These are phyloP conservation scores for Thera britannica DNA, from an alignment of 2,888 invertebrate genomes.

Conservation along the genomic window DNA sequence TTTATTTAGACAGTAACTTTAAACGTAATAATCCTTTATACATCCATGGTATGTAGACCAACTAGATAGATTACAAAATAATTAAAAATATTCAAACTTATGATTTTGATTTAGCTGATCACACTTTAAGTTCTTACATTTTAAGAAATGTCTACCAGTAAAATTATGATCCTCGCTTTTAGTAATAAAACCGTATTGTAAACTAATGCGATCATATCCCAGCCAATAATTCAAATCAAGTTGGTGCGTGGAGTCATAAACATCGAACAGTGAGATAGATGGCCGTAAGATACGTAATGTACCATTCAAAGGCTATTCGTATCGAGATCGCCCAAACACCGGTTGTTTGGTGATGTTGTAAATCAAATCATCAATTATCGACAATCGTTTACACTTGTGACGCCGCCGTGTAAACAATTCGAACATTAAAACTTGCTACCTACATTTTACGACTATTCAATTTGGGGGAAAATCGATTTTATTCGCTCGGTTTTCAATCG, in stretches of 20 bases:
- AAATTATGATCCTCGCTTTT: conserved; percentile 5
- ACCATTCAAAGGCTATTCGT: conserved; percentile 73
- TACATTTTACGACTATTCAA: conserved; percentile 80
- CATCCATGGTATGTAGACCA: no score
- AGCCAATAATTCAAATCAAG: conserved; percentile 39
- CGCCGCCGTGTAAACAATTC: conserved; percentile 83
- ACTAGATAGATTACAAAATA: no score
- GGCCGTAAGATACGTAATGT: conserved; percentile 58
- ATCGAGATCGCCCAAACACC: conserved; percentile 78
- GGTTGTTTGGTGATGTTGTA: conserved; percentile 83
- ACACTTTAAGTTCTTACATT: conserved; percentile 2
- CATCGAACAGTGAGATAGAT: conserved; percentile 45
- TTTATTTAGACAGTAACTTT: no score
- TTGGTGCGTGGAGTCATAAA: conserved; percentile 41
- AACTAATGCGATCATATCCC: conserved; percentile 33
- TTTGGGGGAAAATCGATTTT: conserved; percentile 85
- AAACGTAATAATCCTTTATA: no score
- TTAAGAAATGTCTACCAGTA: conserved; percentile 1
- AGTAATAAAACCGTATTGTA: conserved; percentile 33
- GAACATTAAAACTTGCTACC: conserved; percentile 80
- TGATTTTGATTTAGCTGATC: no score
- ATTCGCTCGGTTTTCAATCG: conserved; percentile 81
- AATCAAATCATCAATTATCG: conserved; percentile 85
- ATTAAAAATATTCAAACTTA: no score
- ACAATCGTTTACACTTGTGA: conserved; percentile 83